Conservation (phyloP, 2,113 vertebrate species). For the Nanorana parkeri region DNA sequence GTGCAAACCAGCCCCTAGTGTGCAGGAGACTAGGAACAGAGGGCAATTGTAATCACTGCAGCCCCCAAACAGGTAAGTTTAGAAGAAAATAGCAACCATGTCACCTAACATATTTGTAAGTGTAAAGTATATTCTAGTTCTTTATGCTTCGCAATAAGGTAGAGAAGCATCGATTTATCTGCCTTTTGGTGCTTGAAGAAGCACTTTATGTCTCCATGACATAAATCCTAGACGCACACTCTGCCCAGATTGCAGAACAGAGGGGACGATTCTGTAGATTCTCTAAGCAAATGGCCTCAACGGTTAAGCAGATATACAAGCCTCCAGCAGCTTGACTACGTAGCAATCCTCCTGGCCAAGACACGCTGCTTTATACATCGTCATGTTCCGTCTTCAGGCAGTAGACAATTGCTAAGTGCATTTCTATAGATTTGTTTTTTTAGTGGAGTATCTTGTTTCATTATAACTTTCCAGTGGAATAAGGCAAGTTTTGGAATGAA, state of each 20-base stretch:
- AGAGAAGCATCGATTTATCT: background rate
- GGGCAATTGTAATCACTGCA: too few species aligned
- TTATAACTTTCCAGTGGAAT: background rate
- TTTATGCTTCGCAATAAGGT: too few species aligned
- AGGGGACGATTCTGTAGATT: background rate
- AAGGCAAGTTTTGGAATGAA: background rate
- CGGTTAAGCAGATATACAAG: background rate
- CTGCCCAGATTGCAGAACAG: background rate
- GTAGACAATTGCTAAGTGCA: background rate
- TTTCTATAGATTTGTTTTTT: background rate
- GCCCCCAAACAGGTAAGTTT: too few species aligned
- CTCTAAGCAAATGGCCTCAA: background rate
- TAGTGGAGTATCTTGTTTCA: background rate
- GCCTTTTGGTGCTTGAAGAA: background rate
- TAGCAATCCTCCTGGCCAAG: conserved; percentile 3
- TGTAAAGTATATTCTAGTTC: too few species aligned
- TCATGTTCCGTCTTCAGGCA: background rate
- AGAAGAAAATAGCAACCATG: too few species aligned
- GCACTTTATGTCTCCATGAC: background rate
- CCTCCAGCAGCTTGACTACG: background rate
- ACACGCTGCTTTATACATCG: background rate
- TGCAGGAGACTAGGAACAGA: too few species aligned
- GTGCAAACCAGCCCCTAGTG: too few species aligned
- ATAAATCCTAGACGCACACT: background rate
- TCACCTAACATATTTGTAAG: too few species aligned